Base-by-base conservation (phyloP, 2,888 invertebrate species). In the Melolontha melolontha region DNA sequence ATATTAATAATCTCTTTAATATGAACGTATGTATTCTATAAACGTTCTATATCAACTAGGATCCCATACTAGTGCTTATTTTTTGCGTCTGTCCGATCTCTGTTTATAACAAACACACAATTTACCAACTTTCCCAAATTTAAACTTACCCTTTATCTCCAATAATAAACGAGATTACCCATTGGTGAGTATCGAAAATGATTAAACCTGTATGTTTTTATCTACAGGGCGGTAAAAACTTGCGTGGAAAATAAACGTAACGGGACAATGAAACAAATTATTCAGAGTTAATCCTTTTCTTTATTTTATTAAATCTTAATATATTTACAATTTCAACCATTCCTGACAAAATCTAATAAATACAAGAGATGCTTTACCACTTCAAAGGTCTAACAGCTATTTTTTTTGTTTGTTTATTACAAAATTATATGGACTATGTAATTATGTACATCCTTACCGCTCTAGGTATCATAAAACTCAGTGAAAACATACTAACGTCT, bases 261-360 rank as follows among this genome's bases (percentile, higher is more conserved):
- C 47, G 8, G 7, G 6, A 49, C 22, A 49, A 49, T 49, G 22
- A 49, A 49, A 49, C 17, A 22, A 49, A 22, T 22, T 11, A 10
- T 6, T n/a, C 16, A 44, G 47, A 62, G 59, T 62, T 62, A 62
- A 62, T 62, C 47, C 34, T 59, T 62, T 55, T 55, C 22, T 29
- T 42, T 64, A 51, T 64, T 64, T 64, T 50, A 52, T 51, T 64
- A 51, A 64, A 64, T 64, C 50, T 64, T 41, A 64, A 64, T 51
- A 51, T 51, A 64, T 64, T 64, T 52, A 64, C 64, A 64, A 17
- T 34, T 64, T 64, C 44, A 64, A 64, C 54, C 51, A 54, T 64
- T 52, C 54, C 44, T 64, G 54, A 64, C 64, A 64, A 64, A 52
- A 52, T 64, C 54, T 52, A 64, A 64, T 52, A 64, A 64, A 64